A percentile compares a stretch with the other conserved stretches of the same genome.
These are phyloP conservation scores for Cosmorhoe ocellata DNA, from an alignment of 2,888 invertebrate species.

Conservation along the genomic window DNA sequence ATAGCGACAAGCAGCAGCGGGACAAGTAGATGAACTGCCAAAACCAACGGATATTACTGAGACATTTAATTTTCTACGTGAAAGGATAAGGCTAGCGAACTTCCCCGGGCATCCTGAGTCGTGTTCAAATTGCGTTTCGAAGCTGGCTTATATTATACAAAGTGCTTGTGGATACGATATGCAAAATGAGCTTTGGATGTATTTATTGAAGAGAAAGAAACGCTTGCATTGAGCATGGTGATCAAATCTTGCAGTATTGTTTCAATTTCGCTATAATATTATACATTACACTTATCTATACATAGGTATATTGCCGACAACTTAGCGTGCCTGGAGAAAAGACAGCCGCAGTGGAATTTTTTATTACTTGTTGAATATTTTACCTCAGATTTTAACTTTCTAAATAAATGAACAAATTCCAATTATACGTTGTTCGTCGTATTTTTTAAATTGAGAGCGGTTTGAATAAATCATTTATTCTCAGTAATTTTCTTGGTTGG, in stretches of 20 bases:
- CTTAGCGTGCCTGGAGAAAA: not conserved
- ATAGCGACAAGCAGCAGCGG: conserved; percentile 32
- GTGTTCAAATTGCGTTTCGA: conserved; percentile 67
- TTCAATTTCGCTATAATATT: not conserved
- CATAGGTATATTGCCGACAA: too few relatives aligned
- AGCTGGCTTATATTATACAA: conserved; percentile 42
- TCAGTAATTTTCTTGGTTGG: not conserved
- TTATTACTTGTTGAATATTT: conserved; percentile 3
- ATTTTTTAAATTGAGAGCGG: conserved; percentile 19
- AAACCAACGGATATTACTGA: conserved; percentile 77
- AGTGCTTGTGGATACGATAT: conserved; percentile 1
- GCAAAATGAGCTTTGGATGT: conserved; percentile 1
- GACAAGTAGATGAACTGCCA: conserved; percentile 71
- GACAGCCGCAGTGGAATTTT: not conserved
- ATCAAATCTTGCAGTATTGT: not conserved
- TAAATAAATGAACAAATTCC: conserved; percentile 18
- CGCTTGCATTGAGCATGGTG: not conserved
- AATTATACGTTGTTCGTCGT: conserved; percentile 19
- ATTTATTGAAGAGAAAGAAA: not conserved
- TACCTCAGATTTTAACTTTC: conserved; percentile 4
- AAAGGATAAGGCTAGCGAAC: conserved; percentile 77
- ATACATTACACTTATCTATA: too few relatives aligned
- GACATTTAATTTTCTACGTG: conserved; percentile 83
- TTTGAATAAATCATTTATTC: conserved; percentile 33
- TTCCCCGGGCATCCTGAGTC: conserved; percentile 63